These are phyloP conservation scores for Heloderma charlesbogerti DNA, from an alignment of 2,113 vertebrate species.

Conservation along the genomic window DNA sequence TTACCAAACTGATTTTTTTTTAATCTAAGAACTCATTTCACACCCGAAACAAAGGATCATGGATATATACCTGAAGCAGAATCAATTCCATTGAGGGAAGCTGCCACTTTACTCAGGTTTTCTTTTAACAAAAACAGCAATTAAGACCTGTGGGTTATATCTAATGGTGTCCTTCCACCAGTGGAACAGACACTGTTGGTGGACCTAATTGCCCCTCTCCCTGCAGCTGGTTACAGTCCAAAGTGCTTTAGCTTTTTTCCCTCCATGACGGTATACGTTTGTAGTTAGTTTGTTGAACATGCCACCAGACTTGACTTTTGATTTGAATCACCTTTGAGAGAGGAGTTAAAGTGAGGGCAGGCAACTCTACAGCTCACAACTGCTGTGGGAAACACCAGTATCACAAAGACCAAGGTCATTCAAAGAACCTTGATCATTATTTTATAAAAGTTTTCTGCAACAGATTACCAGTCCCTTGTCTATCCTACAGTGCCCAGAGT, in stretches of 20 bases:
- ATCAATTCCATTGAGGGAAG: slow-evolving; percentile 11
- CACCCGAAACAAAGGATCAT: slow-evolving; percentile 18
- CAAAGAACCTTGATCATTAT: neutral
- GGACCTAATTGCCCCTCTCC: no score
- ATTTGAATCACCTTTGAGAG: neutral
- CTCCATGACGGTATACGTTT: no score
- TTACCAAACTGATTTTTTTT: slow-evolving; percentile 18
- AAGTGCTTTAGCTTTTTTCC: no score
- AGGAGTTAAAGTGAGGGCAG: neutral
- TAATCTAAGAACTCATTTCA: slow-evolving; percentile 32
- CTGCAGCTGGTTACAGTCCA: no score
- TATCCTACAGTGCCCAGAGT: neutral
- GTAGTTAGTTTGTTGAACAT: neutral
- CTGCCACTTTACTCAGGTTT: slow-evolving; percentile 26
- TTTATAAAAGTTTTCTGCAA: neutral
- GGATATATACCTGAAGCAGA: slow-evolving; percentile 33
- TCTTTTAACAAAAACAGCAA: neutral
- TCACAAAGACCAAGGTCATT: neutral
- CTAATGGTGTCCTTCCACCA: no score
- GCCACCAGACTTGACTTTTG: neutral
- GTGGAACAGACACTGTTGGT: no score
- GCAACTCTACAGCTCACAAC: neutral
- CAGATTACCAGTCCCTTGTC: no score
- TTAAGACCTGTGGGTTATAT: slow-evolving; percentile 34
- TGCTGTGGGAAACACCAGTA: neutral